Conservation (phyloP, 2,113 vertebrate species). For the Dendropsophus ebraccatus region DNA sequence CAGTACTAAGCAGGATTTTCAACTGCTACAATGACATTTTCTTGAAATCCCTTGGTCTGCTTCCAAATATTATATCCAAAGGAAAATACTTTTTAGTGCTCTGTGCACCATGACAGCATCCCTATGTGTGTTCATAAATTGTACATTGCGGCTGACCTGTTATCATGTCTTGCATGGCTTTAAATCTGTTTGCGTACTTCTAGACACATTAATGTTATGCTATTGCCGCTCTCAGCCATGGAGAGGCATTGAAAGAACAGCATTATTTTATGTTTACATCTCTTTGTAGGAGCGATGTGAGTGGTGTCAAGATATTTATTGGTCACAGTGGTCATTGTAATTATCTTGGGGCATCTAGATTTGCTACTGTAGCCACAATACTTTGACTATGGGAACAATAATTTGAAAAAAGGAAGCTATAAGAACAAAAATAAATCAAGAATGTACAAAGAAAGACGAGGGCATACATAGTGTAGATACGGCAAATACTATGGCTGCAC, state of each 20-base stretch:
- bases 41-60: background rate
- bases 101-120: conserved; percentile 20
- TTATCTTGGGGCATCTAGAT: conserved; percentile 42
- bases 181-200: conserved; percentile 30
- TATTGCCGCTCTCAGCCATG: conserved; percentile 3
- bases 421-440: conserved; percentile 32
- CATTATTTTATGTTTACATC: conserved; percentile 46
- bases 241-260: conserved; percentile 36
- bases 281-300: background rate
- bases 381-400: conserved; percentile 42
- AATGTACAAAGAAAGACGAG: background rate
- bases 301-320: conserved; percentile 44
- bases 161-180: conserved; percentile 30
- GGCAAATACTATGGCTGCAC: background rate
- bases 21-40: background rate
- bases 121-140: conserved; percentile 31
- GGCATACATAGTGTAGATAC: background rate
- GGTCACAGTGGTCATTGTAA: conserved; percentile 42
- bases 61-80: conserved; percentile 22
- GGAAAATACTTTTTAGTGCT: conserved; percentile 5
- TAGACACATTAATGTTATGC: conserved; percentile 40
- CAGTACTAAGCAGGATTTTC: background rate
- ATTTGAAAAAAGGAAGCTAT: conserved; percentile 12
- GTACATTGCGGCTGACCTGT: conserved; percentile 21
- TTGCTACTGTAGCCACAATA: conserved; percentile 16